Percentiles rank a stretch among this genome's conserved stretches.
Evolutionary conservation across 2,888 invertebrate species (phyloP).

Genomic region (Candidula unifasciata): DNA sequence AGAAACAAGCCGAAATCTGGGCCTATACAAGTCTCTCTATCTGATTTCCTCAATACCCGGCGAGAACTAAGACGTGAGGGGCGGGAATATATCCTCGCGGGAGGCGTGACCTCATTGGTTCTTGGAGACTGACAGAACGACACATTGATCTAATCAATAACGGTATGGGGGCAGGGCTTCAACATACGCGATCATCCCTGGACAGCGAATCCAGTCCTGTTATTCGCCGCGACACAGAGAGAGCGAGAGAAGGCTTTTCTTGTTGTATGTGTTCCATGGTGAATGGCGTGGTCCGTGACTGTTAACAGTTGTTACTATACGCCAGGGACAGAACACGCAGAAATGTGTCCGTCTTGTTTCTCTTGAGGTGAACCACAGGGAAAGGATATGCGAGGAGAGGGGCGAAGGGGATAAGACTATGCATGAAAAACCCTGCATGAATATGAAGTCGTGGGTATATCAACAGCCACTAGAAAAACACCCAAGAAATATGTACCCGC

Average conservation of each 20-base stretch:
- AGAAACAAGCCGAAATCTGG: constrained; percentile 29
- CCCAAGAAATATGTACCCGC: too few species aligned
- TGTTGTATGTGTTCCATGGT: background rate
- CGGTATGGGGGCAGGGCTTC: constrained; percentile 50
- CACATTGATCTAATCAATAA: constrained; percentile 56
- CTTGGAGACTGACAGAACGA: constrained; percentile 1
- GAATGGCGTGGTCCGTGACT: constrained; percentile 7
- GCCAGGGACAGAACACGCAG: background rate
- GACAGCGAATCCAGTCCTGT: constrained; percentile 32
- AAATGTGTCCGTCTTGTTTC: background rate
- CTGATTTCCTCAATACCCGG: constrained; percentile 35
- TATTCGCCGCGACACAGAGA: constrained; percentile 39
- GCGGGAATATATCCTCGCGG: constrained; percentile 4
- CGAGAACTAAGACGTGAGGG: constrained; percentile 10
- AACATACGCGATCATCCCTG: constrained; percentile 19
- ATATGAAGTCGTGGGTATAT: too few species aligned
- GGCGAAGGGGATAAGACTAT: too few species aligned
- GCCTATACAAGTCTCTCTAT: constrained; percentile 41
- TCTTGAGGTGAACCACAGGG: background rate
- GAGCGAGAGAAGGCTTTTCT: background rate
- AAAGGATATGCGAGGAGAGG: too few species aligned
- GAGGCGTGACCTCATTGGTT: constrained; percentile 49
- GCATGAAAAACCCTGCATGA: too few species aligned
- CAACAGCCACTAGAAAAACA: too few species aligned
- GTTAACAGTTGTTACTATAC: constrained; percentile 10